phyloP scores from a whole-genome alignment of 2,888 invertebrate species.

The Apoda limacodes region DNA sequence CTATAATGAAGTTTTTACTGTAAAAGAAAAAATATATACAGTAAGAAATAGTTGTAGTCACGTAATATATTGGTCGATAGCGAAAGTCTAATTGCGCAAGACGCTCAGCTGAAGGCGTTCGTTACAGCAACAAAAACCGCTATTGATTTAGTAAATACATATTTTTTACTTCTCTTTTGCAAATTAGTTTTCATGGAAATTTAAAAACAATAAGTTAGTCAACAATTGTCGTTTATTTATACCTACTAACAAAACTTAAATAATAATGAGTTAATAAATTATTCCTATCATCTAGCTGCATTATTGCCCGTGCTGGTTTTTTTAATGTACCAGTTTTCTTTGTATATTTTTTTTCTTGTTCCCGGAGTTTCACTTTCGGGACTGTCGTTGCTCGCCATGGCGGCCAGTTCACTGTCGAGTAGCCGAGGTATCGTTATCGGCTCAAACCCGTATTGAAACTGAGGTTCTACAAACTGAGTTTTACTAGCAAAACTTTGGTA shows the following conservation, averaged over 20 bases:
- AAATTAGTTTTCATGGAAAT: constrained; percentile 15
- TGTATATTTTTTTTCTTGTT: constrained; percentile 51
- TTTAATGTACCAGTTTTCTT: constrained; percentile 61
- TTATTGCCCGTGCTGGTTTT: constrained; percentile 50
- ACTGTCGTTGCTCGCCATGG: constrained; percentile 52
- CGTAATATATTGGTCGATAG: constrained; percentile 51
- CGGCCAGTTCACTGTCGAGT: constrained; percentile 51
- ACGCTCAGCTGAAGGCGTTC: no score
- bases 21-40: constrained; percentile 29
- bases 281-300: constrained; percentile 47
- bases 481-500: constrained; percentile 32
- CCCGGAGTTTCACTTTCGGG: constrained; percentile 52
- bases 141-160: no score
- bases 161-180: constrained; percentile 22
- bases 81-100: constrained; percentile 51
- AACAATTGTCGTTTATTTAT: constrained; percentile 29
- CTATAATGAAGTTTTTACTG: constrained; percentile 23
- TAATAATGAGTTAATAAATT: constrained; percentile 35
- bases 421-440: constrained; percentile 45
- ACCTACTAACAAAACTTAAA: constrained; percentile 26
- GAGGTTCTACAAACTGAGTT: constrained; percentile 56
- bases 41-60: constrained; percentile 40
- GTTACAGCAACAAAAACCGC: no score
- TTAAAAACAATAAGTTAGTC: constrained; percentile 21
- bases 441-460: constrained; percentile 62